Evolutionary conservation across 2,888 invertebrate genomes (phyloP), one percentile per base, ranked within the genome.

Genomic region (Calephelis perditalis): DNA sequence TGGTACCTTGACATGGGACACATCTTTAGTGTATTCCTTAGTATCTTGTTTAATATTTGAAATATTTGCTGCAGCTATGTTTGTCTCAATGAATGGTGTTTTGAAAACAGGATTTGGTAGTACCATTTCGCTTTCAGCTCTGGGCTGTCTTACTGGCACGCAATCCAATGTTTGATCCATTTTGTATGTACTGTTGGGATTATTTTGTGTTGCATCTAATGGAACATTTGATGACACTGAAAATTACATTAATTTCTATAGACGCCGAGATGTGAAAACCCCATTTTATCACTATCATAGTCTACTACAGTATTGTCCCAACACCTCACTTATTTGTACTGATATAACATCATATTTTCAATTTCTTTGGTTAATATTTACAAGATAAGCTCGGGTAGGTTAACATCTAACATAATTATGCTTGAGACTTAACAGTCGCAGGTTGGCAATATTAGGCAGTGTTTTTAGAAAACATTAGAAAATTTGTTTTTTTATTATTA

Each of bases 141-240:
- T 77, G 0, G 86, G 74, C 62, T 88, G 87, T 46, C 82, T 78
- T 3, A 88, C 86, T 0, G 90, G 89, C 0, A 89, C 77, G 59
- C 77, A 73, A 58, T 90, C 90, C 60, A 89, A 65, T 1, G 81
- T 75, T 45, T 80, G 76, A 64, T 88, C 82, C 64, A 84, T 70
- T 67, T 75, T 77, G 63, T 77, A 76, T 6, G 69, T 64, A 52
- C 71, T 63, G 49, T 73, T 73, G 40, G 67, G 68, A 57, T 74
- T 72, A 35, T 68, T 71, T 7, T 65, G 64, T 10, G 67, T 61
- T 3, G 70, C 62, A 26, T 75, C 73, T 45, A 69, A 59, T 4
- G 68, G 65, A 15, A 63, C 65, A 59, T 65, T 68, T 55, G 72
- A 61, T 56, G 81, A 76, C 5, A 78, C 79, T 83, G 70, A 63